Evolutionary conservation across 2,888 invertebrate genomes (phyloP), one percentile per base, ranked within the genome.

Genomic region (Palloptera scutellata): DNA sequence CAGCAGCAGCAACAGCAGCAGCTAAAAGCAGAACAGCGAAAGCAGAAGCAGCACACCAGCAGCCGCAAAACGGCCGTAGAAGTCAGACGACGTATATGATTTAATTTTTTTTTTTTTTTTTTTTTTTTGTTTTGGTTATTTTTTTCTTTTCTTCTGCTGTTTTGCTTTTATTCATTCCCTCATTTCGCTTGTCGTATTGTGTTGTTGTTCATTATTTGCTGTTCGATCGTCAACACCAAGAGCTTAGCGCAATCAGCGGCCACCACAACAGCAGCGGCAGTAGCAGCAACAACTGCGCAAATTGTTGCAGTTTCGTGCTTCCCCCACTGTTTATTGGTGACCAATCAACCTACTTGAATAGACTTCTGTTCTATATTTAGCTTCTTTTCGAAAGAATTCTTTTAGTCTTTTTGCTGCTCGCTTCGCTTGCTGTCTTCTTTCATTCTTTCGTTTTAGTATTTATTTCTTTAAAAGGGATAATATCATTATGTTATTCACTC

Each of bases 341-440:
- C 79, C 79, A 79, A 79, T 79, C 79, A 79, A 79, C 79, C 79
- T 79, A 79, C 76, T 77, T 78, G 70, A 70, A 66, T 72, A 71
- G 20, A 58, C 48, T 40, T n/a, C n/a, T 64, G 58, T 64, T 64
- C 64, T 64, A 70, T 54, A 61, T 61, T 64, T 57, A 65, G 57
- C 59, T 15, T 43, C 13, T 17, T 58, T 45, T 57, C 51, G 48
- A 40, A 58, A 64, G 57, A 64, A 64, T 64, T 64, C 51, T 63
- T 19, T 54, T 43, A 48, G 30, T 40, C 6, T 30, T 30, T 12
- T 65, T 59, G 54, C 64, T 55, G 57, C 3, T 54, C 54, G 40
- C 61, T 67, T 61, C 72, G 67, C 66, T 17, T n/a, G 17, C 54
- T 54, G 20, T 15, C 17, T 54, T 5, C 20, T 17, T 52, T 61